Evolutionary conservation across 1,140 invertebrate species (phyloP), one percentile per base, ranked within the genome.

Genomic region (Brachionus asplanchnoidis): DNA sequence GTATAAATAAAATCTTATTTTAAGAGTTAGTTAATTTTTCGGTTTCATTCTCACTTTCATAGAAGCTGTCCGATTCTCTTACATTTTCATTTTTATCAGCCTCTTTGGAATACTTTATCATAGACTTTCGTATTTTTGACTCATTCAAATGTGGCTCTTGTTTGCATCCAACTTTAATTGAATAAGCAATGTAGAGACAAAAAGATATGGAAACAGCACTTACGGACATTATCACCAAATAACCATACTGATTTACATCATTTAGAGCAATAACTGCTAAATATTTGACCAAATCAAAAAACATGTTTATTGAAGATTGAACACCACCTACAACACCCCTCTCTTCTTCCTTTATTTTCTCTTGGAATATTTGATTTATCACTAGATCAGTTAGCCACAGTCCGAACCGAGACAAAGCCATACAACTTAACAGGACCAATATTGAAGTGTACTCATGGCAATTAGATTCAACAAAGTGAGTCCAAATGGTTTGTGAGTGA

Each of bases 301-400:
- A n/a, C 17, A n/a, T 53, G 26, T 84, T 84, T 14, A 84, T 40
- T 23, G 84, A 84, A n/a, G 12, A 32, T 44, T 84, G 84, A 36
- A 73, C 68, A 66, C 84, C 84, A 9, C 70, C 70, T 1, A 84
- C 53, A 40, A 56, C 36, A 28, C 84, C 84, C 42, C 84, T 73
- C 53, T 68, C 40, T 5, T 53, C 42, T 75, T 73, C 68, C 14
- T 44, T 68, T 46, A 84, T 60, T 14, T 42, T 73, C 42, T 75
- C 70, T 66, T 84, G 84, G 7, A 75, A 50, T 78, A 84, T 66
- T 78, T 84, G 84, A 75, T 75, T 40, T 3, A 84, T 73, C 1
- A 66, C 68, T n/a, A 84, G 42, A 84, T 84, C 84, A n/a, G 70
- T 40, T 8, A 60, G 36, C 84, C 84, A 84, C 26, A 84, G 44